These are phyloP conservation scores for Chelonus insularis DNA, from an alignment of 1,140 invertebrate genomes.

Conservation along the genomic window DNA sequence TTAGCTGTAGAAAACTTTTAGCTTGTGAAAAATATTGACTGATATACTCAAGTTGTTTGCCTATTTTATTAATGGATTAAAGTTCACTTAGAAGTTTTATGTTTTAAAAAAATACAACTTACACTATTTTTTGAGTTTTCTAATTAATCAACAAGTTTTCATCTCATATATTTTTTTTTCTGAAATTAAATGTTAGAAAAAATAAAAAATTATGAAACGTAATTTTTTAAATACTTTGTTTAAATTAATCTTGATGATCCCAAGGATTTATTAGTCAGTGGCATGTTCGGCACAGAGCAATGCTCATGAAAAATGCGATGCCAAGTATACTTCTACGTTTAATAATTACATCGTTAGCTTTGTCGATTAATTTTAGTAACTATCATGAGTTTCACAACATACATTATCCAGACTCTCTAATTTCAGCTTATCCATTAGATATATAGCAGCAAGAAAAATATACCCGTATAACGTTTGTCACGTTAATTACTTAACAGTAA, in stretches of 20 bases:
- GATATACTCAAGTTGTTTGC: too few relatives aligned
- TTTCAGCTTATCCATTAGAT: neutral
- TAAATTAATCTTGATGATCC: neutral
- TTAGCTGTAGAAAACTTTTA: too few relatives aligned
- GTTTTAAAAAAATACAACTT: too few relatives aligned
- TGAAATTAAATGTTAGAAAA: too few relatives aligned
- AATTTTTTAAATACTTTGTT: too few relatives aligned
- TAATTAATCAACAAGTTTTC: too few relatives aligned
- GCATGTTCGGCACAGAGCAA: neutral
- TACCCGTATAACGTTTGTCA: neutral
- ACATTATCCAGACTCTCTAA: neutral
- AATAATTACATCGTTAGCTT: neutral
- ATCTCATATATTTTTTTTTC: too few relatives aligned
- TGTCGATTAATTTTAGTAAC: neutral
- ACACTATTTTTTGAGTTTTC: too few relatives aligned
- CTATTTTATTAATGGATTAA: too few relatives aligned
- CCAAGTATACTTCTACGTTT: neutral
- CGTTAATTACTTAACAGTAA: slow-evolving; percentile 20
- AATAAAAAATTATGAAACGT: too few relatives aligned
- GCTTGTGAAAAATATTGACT: too few relatives aligned
- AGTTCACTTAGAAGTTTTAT: too few relatives aligned
- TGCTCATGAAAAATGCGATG: neutral
- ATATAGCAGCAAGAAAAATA: neutral
- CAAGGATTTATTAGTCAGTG: neutral
- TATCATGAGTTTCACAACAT: neutral